Percentiles rank a stretch among this genome's conserved stretches.
These are phyloP conservation scores for Ceratoteleas bidentatus DNA, from an alignment of 1,140 invertebrate species.

Conservation along the genomic window DNA sequence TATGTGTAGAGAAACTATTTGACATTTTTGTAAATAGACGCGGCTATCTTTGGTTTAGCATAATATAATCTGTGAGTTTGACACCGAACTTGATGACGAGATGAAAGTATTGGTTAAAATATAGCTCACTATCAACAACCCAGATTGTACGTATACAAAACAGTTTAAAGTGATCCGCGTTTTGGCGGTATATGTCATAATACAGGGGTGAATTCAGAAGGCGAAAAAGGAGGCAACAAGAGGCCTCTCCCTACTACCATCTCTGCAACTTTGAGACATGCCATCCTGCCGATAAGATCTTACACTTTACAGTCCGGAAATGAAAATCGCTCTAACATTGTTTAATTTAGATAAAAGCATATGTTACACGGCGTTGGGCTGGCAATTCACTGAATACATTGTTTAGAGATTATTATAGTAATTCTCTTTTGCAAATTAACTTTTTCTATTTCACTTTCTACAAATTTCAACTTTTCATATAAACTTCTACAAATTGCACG, in stretches of 20 bases:
- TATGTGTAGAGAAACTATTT: not conserved
- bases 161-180: conserved; percentile 16
- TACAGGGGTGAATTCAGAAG: conserved; percentile 43
- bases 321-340: conserved; percentile 82
- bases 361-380: conserved; percentile 76
- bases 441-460: too few species aligned
- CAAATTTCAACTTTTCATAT: too few species aligned
- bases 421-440: too few species aligned
- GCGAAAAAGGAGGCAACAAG: conserved; percentile 61
- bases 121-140: conserved; percentile 72
- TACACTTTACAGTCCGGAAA: conserved; percentile 80
- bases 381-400: conserved; percentile 8
- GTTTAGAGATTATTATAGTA: conserved; percentile 10
- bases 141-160: conserved; percentile 62
- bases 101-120: conserved; percentile 74
- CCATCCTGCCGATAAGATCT: conserved; percentile 81
- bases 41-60: conserved; percentile 60
- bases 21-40: conserved; percentile 14
- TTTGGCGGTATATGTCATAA: conserved; percentile 53
- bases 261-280: conserved; percentile 75
- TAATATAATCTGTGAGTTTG: conserved; percentile 69
- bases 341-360: conserved; percentile 84
- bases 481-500: too few species aligned
- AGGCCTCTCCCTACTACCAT: conserved; percentile 71
- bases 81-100: conserved; percentile 58